Percentiles rank a stretch among this genome's conserved stretches.
phyloP scores from a whole-genome alignment of 2,113 vertebrate genomes.

The Heloderma charlesbogerti region DNA sequence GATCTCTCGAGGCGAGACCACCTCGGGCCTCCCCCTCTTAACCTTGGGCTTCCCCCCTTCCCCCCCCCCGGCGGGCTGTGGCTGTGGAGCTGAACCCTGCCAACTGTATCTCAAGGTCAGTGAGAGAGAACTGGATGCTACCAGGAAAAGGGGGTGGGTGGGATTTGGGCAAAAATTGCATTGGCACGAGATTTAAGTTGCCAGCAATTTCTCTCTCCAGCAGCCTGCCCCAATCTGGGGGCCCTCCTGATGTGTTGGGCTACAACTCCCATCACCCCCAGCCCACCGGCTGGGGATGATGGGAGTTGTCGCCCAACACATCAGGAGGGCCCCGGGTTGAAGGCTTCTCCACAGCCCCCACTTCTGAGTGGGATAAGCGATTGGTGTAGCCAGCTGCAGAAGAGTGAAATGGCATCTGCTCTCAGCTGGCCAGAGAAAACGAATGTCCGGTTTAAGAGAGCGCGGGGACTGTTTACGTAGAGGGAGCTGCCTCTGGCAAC shows the following conservation, averaged over 20 bases:
- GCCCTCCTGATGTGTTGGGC: too few species aligned
- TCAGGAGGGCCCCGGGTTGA: too few species aligned
- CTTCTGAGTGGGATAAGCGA: background rate
- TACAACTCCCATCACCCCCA: too few species aligned
- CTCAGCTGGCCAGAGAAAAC: background rate
- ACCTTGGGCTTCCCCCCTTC: background rate
- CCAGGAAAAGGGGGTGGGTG: background rate
- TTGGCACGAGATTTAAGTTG: too few species aligned
- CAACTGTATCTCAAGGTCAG: conserved; percentile 84
- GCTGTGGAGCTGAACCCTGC: conserved; percentile 20
- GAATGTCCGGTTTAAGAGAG: background rate
- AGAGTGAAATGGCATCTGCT: background rate
- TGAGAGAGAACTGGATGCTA: conserved; percentile 70
- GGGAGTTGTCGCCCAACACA: too few species aligned
- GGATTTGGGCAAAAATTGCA: background rate
- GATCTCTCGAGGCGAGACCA: background rate
- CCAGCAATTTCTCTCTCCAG: background rate
- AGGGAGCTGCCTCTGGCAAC: background rate
- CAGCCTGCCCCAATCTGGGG: background rate
- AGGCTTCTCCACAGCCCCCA: too few species aligned
- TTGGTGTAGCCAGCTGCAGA: background rate
- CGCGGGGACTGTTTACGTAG: background rate
- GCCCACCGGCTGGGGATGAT: too few species aligned
- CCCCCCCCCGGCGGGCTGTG: background rate
- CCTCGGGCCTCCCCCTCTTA: background rate